Evolutionary conservation across 2,888 invertebrate genomes (phyloP).

Genomic region (Chloroclysta siterata): DNA sequence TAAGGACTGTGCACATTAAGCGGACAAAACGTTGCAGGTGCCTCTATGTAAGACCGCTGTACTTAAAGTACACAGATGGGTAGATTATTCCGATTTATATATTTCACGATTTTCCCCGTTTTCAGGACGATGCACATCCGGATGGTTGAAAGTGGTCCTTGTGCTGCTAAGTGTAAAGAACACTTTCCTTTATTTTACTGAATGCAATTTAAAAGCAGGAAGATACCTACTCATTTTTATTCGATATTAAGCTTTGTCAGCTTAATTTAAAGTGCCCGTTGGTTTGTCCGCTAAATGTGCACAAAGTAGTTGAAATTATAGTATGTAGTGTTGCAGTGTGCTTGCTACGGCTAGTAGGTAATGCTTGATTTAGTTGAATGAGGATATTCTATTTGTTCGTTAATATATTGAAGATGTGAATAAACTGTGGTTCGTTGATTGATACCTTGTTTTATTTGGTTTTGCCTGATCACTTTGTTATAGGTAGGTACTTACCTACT

Average conservation of each 20-base stretch:
- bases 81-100: too few species aligned
- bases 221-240: too few species aligned
- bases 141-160: too few species aligned
- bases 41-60: not conserved
- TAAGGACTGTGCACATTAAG: not conserved
- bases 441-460: conserved; percentile 48
- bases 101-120: too few species aligned
- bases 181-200: too few species aligned
- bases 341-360: conserved; percentile 41
- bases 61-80: too few species aligned
- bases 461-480: too few species aligned
- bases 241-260: too few species aligned
- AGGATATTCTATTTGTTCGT: conserved; percentile 51
- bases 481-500: too few species aligned
- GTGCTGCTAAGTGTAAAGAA: too few species aligned
- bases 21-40: not conserved
- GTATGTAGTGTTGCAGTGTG: conserved; percentile 27
- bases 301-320: conserved; percentile 10
- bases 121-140: too few species aligned
- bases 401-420: conserved; percentile 65
- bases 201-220: too few species aligned
- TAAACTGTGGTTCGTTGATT: conserved; percentile 67
- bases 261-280: not conserved
- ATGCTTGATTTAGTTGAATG: conserved; percentile 50
- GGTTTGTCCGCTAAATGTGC: conserved; percentile 9